These are phyloP conservation scores for Streptopelia turtur DNA, from an alignment of 2,797 vertebrate genomes.

Conservation along the genomic window DNA sequence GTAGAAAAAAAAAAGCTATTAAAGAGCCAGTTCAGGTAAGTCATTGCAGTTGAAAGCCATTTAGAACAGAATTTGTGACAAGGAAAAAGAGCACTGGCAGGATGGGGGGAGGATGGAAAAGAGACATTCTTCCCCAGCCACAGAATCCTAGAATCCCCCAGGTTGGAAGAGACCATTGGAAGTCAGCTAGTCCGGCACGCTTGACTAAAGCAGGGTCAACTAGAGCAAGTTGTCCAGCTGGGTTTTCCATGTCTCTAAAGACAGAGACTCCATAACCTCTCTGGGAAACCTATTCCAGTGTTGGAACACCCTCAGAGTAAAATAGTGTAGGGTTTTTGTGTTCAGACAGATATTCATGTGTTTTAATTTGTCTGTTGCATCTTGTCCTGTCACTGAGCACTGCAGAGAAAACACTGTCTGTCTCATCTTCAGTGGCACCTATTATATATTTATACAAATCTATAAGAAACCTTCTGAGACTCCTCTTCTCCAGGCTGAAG, in stretches of 20 bases:
- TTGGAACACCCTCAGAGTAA: neutral
- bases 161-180: neutral
- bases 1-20: neutral
- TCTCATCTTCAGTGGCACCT: neutral
- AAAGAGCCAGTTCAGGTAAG: accelerated
- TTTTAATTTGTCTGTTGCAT: neutral
- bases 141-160: neutral
- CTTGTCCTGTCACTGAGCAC: neutral
- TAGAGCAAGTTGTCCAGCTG: neutral
- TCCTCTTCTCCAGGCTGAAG: neutral
- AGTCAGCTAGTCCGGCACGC: neutral
- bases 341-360: neutral
- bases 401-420: neutral
- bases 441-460: neutral
- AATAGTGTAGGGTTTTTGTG: accelerated
- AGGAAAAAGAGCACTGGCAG: neutral
- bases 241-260: neutral
- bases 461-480: neutral
- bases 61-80: neutral
- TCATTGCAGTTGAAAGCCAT: neutral
- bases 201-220: neutral
- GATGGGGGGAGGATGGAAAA: neutral
- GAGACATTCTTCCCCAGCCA: neutral
- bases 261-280: neutral
- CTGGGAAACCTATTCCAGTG: neutral